Evolutionary conservation across 2,888 invertebrate species (phyloP).

Genomic region (Acrocera orbiculus): DNA sequence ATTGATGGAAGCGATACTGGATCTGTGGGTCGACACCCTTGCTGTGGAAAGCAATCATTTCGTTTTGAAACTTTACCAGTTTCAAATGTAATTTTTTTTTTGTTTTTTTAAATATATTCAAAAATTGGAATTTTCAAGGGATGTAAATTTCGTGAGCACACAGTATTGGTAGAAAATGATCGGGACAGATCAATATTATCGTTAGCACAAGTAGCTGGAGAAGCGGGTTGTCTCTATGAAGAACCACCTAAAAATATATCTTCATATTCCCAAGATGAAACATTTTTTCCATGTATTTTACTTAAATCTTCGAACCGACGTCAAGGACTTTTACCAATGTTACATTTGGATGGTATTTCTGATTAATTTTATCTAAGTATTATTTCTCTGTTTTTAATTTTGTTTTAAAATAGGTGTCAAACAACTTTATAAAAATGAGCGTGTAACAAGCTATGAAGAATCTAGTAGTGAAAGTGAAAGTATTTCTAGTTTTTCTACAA

Average conservation of each 20-base stretch:
- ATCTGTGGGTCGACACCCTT: constrained; percentile 64
- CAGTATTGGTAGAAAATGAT: constrained; percentile 43
- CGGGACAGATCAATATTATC: constrained; percentile 45
- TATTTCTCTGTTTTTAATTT: too few relatives aligned
- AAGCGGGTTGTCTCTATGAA: constrained; percentile 25
- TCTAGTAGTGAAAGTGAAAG: too few relatives aligned
- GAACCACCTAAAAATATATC: constrained; percentile 18
- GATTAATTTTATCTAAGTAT: too few relatives aligned
- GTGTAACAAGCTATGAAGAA: too few relatives aligned
- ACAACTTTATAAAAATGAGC: too few relatives aligned
- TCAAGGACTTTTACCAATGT: constrained; percentile 25
- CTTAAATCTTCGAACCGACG: constrained; percentile 27
- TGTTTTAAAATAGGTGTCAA: too few relatives aligned
- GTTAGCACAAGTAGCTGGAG: constrained; percentile 25
- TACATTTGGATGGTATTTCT: constrained; percentile 19
- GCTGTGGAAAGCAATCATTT: constrained; percentile 75
- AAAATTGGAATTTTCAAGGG: constrained; percentile 33
- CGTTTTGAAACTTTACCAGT: constrained; percentile 28
- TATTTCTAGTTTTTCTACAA: too few relatives aligned
- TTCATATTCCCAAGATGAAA: constrained; percentile 15
- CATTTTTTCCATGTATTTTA: constrained; percentile 25
- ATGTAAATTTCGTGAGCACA: constrained; percentile 56
- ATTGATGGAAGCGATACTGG: constrained; percentile 39
- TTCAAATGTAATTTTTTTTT: constrained; percentile 20
- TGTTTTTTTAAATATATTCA: neutral